Evolutionary conservation across 1,140 invertebrate species (phyloP).

Genomic region (Neotoxoptera formosana): DNA sequence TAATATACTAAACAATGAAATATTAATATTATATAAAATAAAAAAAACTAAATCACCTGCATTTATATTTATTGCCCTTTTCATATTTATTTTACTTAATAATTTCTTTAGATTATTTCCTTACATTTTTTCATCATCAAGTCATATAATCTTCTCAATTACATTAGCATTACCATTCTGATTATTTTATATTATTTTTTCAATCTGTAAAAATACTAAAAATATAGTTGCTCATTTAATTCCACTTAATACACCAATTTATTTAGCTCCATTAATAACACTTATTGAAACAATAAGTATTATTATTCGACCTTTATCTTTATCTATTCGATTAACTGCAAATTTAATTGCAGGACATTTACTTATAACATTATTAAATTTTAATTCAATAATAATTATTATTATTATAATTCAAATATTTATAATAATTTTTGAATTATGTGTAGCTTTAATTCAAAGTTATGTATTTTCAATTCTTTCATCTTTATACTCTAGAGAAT

Average conservation of each 20-base stretch:
- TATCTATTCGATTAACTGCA: background rate
- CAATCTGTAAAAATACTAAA: too few species aligned
- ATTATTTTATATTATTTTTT: too few species aligned
- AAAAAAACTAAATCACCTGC: too few species aligned
- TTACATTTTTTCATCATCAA: too few species aligned
- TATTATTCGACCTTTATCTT: background rate
- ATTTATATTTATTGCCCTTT: too few species aligned
- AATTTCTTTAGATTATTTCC: too few species aligned
- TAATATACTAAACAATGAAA: too few species aligned
- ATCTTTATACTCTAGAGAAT: background rate
- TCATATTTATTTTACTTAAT: too few species aligned
- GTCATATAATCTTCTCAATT: too few species aligned
- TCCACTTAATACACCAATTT: background rate
- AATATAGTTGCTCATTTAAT: background rate
- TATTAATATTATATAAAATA: too few species aligned
- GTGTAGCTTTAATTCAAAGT: background rate
- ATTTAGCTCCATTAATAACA: background rate
- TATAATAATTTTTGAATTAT: constrained; percentile 22
- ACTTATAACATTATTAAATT: background rate
- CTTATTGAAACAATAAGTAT: background rate
- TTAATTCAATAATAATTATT: background rate
- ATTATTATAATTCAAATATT: background rate
- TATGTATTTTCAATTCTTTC: background rate
- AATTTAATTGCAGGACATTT: constrained; percentile 20
- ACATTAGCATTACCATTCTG: too few species aligned